Percentiles rank a stretch among this genome's conserved stretches.
Conservation (phyloP, 2,888 invertebrate species). For the Vanessa cardui region DNA sequence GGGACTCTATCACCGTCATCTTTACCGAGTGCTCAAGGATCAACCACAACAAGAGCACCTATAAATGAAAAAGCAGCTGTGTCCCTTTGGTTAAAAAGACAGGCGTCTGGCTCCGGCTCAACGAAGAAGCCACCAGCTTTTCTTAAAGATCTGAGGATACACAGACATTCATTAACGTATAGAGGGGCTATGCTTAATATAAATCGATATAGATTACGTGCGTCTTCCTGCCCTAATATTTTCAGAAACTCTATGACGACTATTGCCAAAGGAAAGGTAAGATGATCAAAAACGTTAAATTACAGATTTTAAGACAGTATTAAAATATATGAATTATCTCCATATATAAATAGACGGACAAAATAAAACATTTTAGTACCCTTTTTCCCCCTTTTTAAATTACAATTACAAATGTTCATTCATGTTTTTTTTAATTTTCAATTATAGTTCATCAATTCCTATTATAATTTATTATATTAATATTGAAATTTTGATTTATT, state of each 20-base stretch:
- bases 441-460: too few relatives aligned
- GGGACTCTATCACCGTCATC: slow-evolving; percentile 59
- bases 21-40: slow-evolving; percentile 49
- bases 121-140: slow-evolving; percentile 85
- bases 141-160: slow-evolving; percentile 88
- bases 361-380: too few relatives aligned
- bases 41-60: slow-evolving; percentile 47
- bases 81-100: slow-evolving; percentile 82
- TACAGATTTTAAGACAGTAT: too few relatives aligned
- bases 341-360: too few relatives aligned
- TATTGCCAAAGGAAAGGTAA: slow-evolving; percentile 89
- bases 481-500: slow-evolving; percentile 41
- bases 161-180: slow-evolving; percentile 91
- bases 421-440: too few relatives aligned
- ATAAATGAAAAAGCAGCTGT: slow-evolving; percentile 75
- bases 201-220: slow-evolving; percentile 89
- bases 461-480: not conserved
- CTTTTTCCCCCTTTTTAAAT: too few relatives aligned
- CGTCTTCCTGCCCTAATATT: slow-evolving; percentile 95
- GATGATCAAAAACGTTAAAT: not conserved
- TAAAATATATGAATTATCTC: not conserved
- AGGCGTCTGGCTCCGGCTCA: slow-evolving; percentile 63
- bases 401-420: too few relatives aligned
- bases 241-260: slow-evolving; percentile 93
- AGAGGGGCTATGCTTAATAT: slow-evolving; percentile 94